phyloP scores from a whole-genome alignment of 2,888 invertebrate species.

The Aradus depressus region DNA sequence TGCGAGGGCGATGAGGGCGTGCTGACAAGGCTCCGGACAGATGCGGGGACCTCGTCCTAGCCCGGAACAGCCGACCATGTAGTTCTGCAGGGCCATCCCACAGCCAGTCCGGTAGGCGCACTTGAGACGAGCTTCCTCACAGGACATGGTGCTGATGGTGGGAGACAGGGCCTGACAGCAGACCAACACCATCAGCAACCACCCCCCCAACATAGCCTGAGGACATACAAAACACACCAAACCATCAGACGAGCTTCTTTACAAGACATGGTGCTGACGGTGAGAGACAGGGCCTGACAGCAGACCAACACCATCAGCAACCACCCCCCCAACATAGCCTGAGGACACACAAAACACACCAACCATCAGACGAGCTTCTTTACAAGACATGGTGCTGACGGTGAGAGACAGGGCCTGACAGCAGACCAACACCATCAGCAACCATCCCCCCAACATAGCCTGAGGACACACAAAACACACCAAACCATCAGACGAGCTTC shows the following conservation, averaged over 20 bases:
- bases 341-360: no score
- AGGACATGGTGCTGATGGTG: no score
- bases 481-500: no score
- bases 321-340: slow-evolving; percentile 25
- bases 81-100: slow-evolving; percentile 63
- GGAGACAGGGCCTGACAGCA: slow-evolving; percentile 37
- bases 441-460: slow-evolving; percentile 24
- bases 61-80: slow-evolving; percentile 58
- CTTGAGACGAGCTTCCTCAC: slow-evolving; percentile 56
- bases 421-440: slow-evolving; percentile 30
- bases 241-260: no score
- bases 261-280: no score
- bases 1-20: slow-evolving; percentile 65
- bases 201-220: slow-evolving; percentile 25
- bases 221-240: no score
- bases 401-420: no score
- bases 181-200: slow-evolving; percentile 26
- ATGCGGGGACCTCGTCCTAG: slow-evolving; percentile 43
- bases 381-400: slow-evolving; percentile 47
- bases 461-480: no score
- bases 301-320: slow-evolving; percentile 28
- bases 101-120: slow-evolving; percentile 68
- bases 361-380: slow-evolving; percentile 55
- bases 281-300: no score
- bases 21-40: slow-evolving; percentile 62